Conservation (phyloP, 2,888 invertebrate species). For the Nipponacmea schrenckii region DNA sequence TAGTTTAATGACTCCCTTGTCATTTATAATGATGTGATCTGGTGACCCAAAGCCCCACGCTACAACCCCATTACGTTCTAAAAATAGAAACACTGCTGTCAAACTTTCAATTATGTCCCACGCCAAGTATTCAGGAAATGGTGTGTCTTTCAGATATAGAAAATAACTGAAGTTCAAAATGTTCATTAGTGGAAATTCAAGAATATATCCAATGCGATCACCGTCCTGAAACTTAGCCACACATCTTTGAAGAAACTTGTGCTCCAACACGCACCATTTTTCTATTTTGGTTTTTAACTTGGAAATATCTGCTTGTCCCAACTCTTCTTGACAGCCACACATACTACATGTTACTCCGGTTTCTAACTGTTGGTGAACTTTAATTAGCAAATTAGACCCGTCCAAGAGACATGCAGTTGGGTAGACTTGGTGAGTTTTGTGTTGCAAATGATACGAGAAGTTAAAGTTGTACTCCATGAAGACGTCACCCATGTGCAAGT, state of each 20-base stretch:
- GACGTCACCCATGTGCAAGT: conserved; percentile 55
- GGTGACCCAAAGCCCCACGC: conserved; percentile 51
- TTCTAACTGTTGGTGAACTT: conserved; percentile 27
- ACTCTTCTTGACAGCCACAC: background rate
- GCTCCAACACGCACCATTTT: conserved; percentile 50
- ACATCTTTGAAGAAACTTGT: conserved; percentile 54
- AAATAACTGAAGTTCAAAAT: conserved; percentile 52
- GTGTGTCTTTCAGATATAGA: conserved; percentile 42
- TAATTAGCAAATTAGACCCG: conserved; percentile 46
- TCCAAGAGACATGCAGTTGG: conserved; percentile 47
- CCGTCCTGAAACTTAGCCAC: conserved; percentile 45
- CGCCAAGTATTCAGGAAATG: conserved; percentile 50
- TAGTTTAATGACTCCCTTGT: conserved; percentile 48
- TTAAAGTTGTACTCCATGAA: conserved; percentile 54
- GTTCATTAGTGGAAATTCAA: conserved; percentile 55
- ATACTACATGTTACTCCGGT: background rate
- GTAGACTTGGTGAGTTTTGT: conserved; percentile 51
- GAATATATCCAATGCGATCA: conserved; percentile 44
- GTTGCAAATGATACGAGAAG: conserved; percentile 54
- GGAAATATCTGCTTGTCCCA: background rate
- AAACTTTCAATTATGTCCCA: conserved; percentile 52
- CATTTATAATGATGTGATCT: conserved; percentile 46
- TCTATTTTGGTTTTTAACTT: conserved; percentile 39
- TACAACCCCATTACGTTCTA: conserved; percentile 41
- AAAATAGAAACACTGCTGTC: conserved; percentile 49